These are phyloP conservation scores for Carterocephalus palaemon DNA, from an alignment of 2,888 invertebrate genomes.

Conservation along the genomic window DNA sequence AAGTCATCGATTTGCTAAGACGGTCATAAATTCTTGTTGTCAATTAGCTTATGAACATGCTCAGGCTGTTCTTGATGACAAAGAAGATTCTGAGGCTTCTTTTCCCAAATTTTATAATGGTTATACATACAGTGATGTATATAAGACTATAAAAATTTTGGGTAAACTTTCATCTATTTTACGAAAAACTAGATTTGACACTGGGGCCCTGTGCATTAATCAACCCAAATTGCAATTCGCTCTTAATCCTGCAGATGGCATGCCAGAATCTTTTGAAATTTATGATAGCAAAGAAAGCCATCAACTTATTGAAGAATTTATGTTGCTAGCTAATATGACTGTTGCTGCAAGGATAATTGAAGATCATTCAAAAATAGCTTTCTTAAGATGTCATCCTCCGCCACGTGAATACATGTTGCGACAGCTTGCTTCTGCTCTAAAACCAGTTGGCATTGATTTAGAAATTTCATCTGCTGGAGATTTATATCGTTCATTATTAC, in stretches of 20 bases:
- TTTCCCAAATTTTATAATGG: conserved; percentile 83
- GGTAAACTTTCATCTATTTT: conserved; percentile 83
- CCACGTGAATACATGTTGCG: conserved; percentile 83
- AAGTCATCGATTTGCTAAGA: conserved; percentile 85
- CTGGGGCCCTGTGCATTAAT: conserved; percentile 91
- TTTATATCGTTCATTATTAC: conserved; percentile 81
- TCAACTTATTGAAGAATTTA: conserved; percentile 96
- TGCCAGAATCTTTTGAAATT: conserved; percentile 84
- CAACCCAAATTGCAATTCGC: conserved; percentile 89
- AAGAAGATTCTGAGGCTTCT: conserved; percentile 69
- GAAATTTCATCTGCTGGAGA: conserved; percentile 84
- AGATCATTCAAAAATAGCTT: conserved; percentile 85
- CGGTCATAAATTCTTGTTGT: conserved; percentile 91
- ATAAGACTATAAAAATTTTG: conserved; percentile 80
- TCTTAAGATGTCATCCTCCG: conserved; percentile 91
- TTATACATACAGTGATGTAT: conserved; percentile 80
- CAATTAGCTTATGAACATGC: conserved; percentile 96
- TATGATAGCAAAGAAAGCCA: conserved; percentile 89
- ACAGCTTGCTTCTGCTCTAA: conserved; percentile 79
- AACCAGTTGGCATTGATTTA: conserved; percentile 83
- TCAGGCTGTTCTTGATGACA: conserved; percentile 89
- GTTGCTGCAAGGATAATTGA: conserved; percentile 88
- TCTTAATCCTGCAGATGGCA: conserved; percentile 82
- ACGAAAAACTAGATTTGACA: conserved; percentile 82
- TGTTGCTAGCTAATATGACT: conserved; percentile 95